Evolutionary conservation across 1,140 invertebrate genomes (phyloP).

Genomic region (Panulirus ornatus): DNA sequence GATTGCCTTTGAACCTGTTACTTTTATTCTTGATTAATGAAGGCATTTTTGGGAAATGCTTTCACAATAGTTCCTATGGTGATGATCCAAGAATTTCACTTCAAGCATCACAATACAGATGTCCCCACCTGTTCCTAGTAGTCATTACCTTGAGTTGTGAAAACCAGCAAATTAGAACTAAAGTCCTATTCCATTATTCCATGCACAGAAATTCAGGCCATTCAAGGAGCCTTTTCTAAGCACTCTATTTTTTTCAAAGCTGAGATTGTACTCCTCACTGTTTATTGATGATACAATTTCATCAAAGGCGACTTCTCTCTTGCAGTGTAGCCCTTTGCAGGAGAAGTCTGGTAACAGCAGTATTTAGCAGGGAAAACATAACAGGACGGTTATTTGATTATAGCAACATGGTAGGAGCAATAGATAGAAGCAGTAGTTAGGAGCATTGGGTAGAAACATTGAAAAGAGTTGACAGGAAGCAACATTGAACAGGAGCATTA

Average conservation of each 20-base stretch:
- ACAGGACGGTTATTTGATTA: no score
- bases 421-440: no score
- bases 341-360: no score
- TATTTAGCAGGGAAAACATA: no score
- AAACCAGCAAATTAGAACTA: conserved; percentile 81
- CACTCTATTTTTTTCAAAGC: conserved; percentile 92
- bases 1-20: conserved; percentile 85
- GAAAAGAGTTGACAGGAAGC: no score
- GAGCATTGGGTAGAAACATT: no score
- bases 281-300: no score
- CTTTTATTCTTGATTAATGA: conserved; percentile 91
- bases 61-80: conserved; percentile 82
- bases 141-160: conserved; percentile 86
- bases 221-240: conserved; percentile 86
- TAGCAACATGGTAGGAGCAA: no score
- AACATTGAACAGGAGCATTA: no score
- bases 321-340: no score
- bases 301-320: no score
- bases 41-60: conserved; percentile 91
- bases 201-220: conserved; percentile 80
- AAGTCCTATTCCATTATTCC: conserved; percentile 77
- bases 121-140: conserved; percentile 83
- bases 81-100: conserved; percentile 79
- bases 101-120: conserved; percentile 76
- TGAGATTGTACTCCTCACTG: no score